phyloP scores from a whole-genome alignment of 2,797 vertebrate genomes.

The Pterois miles region DNA sequence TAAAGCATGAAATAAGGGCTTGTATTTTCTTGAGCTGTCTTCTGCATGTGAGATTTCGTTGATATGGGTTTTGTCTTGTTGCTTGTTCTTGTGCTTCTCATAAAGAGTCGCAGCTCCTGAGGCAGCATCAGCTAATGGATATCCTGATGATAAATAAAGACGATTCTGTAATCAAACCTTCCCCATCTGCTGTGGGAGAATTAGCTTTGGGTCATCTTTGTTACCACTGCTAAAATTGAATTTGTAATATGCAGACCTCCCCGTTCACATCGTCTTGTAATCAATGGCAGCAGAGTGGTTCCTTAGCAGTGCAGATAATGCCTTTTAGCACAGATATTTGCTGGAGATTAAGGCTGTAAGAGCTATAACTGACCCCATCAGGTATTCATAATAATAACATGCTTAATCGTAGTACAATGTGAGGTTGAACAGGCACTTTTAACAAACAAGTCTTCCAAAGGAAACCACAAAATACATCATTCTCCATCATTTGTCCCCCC shows the following conservation, averaged over 20 bases:
- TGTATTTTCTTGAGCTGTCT: neutral
- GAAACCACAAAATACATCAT: neutral
- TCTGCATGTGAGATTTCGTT: neutral
- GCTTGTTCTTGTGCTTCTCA: neutral
- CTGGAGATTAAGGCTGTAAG: slow-evolving; percentile 23
- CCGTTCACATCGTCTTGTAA: slow-evolving; percentile 19
- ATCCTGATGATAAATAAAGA: slow-evolving; percentile 30
- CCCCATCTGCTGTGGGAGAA: slow-evolving; percentile 34
- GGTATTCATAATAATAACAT: neutral
- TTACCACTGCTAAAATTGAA: slow-evolving; percentile 32
- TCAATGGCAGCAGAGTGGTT: slow-evolving; percentile 3
- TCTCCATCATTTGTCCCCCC: neutral
- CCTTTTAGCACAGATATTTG: slow-evolving; percentile 29
- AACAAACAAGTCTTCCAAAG: neutral
- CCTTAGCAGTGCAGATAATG: slow-evolving; percentile 5
- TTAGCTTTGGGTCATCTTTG: slow-evolving; percentile 41
- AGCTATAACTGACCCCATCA: slow-evolving; percentile 26
- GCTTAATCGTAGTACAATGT: neutral
- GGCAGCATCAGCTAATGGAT: slow-evolving; percentile 1
- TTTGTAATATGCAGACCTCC: slow-evolving; percentile 30
- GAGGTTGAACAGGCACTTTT: neutral
- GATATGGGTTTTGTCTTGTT: slow-evolving; percentile 4
- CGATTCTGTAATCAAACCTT: slow-evolving; percentile 46
- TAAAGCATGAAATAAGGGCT: neutral
- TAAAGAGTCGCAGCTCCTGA: neutral